These are phyloP conservation scores for Pluvialis apricaria DNA, from an alignment of 2,113 vertebrate species.

Conservation along the genomic window DNA sequence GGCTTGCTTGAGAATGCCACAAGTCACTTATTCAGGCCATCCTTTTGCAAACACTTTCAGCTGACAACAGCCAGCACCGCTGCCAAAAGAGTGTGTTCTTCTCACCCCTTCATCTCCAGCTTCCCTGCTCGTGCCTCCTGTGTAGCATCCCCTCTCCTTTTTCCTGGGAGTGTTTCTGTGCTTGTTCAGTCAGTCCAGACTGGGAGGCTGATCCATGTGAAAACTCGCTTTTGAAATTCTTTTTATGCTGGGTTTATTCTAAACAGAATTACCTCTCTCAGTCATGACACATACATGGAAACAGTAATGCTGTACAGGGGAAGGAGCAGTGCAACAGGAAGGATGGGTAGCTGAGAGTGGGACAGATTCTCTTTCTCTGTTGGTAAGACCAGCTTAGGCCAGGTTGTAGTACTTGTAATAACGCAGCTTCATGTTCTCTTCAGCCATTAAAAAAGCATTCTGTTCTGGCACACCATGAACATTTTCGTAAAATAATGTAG, in stretches of 20 bases:
- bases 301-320: background rate
- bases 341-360: background rate
- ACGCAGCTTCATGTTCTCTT: background rate
- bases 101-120: background rate
- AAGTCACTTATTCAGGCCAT: background rate
- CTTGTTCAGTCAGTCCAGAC: background rate
- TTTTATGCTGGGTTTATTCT: background rate
- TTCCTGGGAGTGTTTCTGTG: background rate
- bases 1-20: background rate
- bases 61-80: background rate
- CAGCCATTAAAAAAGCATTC: background rate
- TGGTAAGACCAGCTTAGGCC: background rate
- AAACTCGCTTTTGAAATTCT: background rate
- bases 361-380: background rate
- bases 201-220: background rate
- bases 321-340: background rate
- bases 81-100: background rate
- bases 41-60: background rate
- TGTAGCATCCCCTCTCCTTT: accelerated
- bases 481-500: background rate
- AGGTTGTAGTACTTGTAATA: background rate
- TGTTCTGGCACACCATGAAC: background rate
- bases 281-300: background rate
- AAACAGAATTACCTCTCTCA: background rate
- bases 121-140: background rate